Conservation (phyloP, 2,797 vertebrate genomes). For the Liasis olivaceus region DNA sequence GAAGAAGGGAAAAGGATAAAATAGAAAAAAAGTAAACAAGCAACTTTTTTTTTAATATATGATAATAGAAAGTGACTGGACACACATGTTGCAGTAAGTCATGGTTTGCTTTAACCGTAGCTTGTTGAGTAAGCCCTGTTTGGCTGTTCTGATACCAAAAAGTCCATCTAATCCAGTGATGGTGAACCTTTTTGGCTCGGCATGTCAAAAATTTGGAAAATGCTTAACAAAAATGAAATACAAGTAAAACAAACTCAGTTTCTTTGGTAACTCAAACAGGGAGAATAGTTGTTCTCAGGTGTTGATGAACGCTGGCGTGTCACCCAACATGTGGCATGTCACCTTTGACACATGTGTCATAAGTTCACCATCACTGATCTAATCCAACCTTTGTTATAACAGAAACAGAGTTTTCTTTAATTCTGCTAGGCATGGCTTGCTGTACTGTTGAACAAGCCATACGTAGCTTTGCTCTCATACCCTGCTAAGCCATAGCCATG, state of each 20-base stretch:
- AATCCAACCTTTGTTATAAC: neutral
- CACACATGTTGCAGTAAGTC: neutral
- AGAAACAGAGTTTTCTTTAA: neutral
- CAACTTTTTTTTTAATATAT: neutral
- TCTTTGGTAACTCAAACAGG: too few relatives aligned
- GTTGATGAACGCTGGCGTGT: too few relatives aligned
- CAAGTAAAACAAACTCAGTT: too few relatives aligned
- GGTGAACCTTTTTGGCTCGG: too few relatives aligned
- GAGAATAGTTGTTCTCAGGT: too few relatives aligned
- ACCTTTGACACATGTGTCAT: too few relatives aligned
- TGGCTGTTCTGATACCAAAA: neutral
- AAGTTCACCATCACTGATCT: neutral
- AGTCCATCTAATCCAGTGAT: neutral
- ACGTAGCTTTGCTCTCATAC: neutral
- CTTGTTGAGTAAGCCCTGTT: neutral
- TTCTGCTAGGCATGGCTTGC: neutral
- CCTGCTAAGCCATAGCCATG: neutral
- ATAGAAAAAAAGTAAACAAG: neutral
- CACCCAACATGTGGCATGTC: too few relatives aligned
- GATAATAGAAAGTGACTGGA: neutral
- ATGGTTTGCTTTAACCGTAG: neutral
- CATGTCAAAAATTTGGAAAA: too few relatives aligned
- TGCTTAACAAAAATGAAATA: too few relatives aligned
- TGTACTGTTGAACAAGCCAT: neutral
- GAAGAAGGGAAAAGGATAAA: neutral